Evolutionary conservation across 2,797 vertebrate genomes (phyloP), one percentile per base, ranked within the genome.

Genomic region (Ispidina picta): DNA sequence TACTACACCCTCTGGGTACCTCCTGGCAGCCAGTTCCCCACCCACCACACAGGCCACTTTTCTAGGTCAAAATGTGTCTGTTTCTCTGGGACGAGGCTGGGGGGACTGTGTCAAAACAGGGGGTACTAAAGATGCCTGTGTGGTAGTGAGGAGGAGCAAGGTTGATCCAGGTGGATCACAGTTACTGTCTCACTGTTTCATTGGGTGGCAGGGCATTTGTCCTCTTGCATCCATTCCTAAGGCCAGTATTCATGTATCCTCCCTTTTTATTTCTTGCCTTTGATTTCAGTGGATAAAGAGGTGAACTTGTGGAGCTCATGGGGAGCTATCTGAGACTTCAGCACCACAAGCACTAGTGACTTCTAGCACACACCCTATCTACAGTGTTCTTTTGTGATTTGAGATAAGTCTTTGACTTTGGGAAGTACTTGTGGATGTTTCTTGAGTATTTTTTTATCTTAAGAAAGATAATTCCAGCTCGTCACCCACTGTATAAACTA

Each of bases 221-320:
- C 28, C 26, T 25, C 28, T 4, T 52, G 26, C 9, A 13, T 64
- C 70, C 23, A 29, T 49, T 64, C 37, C 23, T 64, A 28, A 37
- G 44, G 41, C 33, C 0, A 0, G 14, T 43, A 18, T 70, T 64
- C 22, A 13, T 25, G 17, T 19, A n/a, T 9, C 8, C 4, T 52
- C 19, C 19, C 41, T 31, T 65, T 63, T 41, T 21, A 49, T 59
- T 76, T 71, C 46, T 28, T 70, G 33, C 41, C 10, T 48, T 65
- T 35, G 10, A 39, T 63, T 58, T 63, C 33, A 52, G 15, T 54
- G 16, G 59, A 13, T 44, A 33, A 39, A 39, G 23, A 22, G 54
- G 33, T 44, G 56, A 35, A 69, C 29, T 23, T 75, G 58, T 54
- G 58, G 64, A 54, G 43, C 59, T 70, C 15, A 20, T 5, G 8